Evolutionary conservation across 2,888 invertebrate genomes (phyloP).

Genomic region (Oxycera nigricornis): DNA sequence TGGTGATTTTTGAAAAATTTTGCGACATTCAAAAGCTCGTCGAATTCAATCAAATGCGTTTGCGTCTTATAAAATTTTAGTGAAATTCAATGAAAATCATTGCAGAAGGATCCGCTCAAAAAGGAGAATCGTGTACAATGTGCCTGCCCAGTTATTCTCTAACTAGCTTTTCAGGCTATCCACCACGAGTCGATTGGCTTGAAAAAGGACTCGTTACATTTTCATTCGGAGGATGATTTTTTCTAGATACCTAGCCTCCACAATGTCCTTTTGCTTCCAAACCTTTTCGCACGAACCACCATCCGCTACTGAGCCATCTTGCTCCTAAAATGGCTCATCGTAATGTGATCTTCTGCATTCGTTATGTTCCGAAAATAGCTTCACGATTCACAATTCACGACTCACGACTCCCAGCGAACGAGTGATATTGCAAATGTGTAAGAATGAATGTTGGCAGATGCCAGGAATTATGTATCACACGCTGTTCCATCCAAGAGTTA

Average conservation of each 20-base stretch:
- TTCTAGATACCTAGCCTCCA: too few relatives aligned
- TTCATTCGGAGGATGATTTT: too few relatives aligned
- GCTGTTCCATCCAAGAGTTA: constrained; percentile 44
- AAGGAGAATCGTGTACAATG: too few relatives aligned
- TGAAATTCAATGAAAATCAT: too few relatives aligned
- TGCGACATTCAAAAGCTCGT: not conserved
- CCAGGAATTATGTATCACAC: constrained; percentile 44
- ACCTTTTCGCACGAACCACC: constrained; percentile 58
- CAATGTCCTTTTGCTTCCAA: not conserved
- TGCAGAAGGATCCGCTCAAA: too few relatives aligned
- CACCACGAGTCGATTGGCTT: too few relatives aligned
- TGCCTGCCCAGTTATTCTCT: too few relatives aligned
- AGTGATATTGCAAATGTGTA: constrained; percentile 41
- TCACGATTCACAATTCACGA: constrained; percentile 21
- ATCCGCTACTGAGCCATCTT: constrained; percentile 55
- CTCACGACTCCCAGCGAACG: constrained; percentile 32
- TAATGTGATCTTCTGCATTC: constrained; percentile 66
- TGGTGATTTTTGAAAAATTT: constrained; percentile 20
- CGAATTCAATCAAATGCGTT: too few relatives aligned
- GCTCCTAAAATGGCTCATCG: constrained; percentile 71
- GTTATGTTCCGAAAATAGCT: constrained; percentile 47
- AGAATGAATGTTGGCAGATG: constrained; percentile 41
- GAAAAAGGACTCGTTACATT: too few relatives aligned
- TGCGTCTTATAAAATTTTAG: too few relatives aligned
- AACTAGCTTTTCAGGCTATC: too few relatives aligned